Percentiles rank a stretch among this genome's conserved stretches.
Evolutionary conservation across 2,113 vertebrate species (phyloP).

Genomic region (Garra rufa): DNA sequence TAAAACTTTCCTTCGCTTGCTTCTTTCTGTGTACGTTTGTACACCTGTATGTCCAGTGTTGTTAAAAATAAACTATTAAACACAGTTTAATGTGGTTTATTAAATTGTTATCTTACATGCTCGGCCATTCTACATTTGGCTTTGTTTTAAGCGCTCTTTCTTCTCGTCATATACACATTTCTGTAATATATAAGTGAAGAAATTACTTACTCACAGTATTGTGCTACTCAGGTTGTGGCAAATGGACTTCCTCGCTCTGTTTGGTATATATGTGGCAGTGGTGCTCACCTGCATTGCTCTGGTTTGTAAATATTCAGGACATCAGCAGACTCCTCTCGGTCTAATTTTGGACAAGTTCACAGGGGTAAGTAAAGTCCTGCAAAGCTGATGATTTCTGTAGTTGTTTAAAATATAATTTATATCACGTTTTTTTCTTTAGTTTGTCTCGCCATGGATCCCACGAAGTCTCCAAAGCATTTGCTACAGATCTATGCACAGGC

Average conservation of each 20-base stretch:
- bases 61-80: neutral
- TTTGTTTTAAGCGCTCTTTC: neutral
- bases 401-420: constrained; percentile 5
- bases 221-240: constrained; percentile 42
- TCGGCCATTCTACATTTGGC: neutral
- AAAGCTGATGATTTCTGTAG: neutral
- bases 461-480: constrained; percentile 73
- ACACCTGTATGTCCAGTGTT: neutral
- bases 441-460: constrained; percentile 77
- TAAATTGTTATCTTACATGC: neutral
- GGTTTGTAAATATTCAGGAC: constrained; percentile 78
- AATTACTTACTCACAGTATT: neutral
- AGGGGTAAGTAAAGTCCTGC: constrained; percentile 63
- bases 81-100: neutral
- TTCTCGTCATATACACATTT: neutral
- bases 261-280: constrained; percentile 78
- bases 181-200: neutral
- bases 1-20: neutral
- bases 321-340: constrained; percentile 69
- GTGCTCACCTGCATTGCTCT: constrained; percentile 70
- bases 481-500: constrained; percentile 71
- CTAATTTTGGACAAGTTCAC: constrained; percentile 46
- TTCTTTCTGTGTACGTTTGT: neutral
- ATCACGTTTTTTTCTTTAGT: constrained; percentile 68
- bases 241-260: constrained; percentile 92